Evolutionary conservation across 2,888 invertebrate genomes (phyloP), one percentile per base, ranked within the genome.

Genomic region (Helicoverpa assulta): DNA sequence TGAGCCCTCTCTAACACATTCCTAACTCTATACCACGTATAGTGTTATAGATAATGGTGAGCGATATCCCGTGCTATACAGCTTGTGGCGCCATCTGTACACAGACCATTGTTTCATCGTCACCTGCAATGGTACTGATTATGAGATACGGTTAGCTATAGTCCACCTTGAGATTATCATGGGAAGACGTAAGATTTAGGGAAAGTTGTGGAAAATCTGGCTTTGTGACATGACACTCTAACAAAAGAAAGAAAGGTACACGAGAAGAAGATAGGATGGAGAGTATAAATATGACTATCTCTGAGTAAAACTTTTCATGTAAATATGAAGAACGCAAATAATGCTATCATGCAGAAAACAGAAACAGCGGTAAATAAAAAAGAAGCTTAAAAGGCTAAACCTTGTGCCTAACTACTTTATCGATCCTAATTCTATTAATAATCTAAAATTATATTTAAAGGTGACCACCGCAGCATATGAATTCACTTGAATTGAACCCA

Each of bases 21-120:
- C 19, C 57, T 69, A 87, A 83, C 80, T 88, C 91, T 92, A 59
- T 70, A 52, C 65, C 60, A 67, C 62, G 52, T 76, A 78, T 86
- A 88, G 89, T 91, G 92, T 93, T 92, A 92, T 90, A 93, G 93
- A 94, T 94, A 91, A 91, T 89, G 83, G 86, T 83, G 88, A 86
- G 86, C 88, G 94, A 94, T 94, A 93, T 90, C 90, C 92, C 87
- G 92, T 92, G 92, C 90, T 86, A 89, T 93, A 93, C 88, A 86
- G 88, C 87, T 85, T 85, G 86, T 88, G 92, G 93, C 94, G 93
- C 93, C 93, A 92, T 92, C 91, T 92, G 91, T 87, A 83, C 69
- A 72, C 50, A 72, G 56, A 54, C 74, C 51, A 84, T 86, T 83
- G 79, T 82, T 78, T 82, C 70, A 70, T 67, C 72, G 78, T 82